Conservation (phyloP, 2,113 vertebrate species). For the Fukomys damarensis region DNA sequence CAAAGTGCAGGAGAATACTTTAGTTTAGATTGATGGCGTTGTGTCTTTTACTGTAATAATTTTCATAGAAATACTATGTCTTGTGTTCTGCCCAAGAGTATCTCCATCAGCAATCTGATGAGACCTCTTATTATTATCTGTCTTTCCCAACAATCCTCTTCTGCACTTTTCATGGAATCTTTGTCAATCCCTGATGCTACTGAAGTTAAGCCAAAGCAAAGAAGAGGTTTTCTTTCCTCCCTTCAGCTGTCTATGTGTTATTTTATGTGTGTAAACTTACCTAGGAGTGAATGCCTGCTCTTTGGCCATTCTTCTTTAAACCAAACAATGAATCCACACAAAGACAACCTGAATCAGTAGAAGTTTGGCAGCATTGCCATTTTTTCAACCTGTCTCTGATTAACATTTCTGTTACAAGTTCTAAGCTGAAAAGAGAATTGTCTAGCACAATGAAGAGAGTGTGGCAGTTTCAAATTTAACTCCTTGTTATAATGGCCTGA, state of each 20-base stretch:
- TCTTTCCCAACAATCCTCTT: not conserved
- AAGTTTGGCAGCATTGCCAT: not conserved
- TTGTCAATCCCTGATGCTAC: not conserved
- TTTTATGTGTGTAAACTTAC: not conserved
- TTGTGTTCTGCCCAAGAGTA: not conserved
- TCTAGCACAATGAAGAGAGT: not conserved
- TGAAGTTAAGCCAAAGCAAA: not conserved
- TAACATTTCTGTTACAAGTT: not conserved
- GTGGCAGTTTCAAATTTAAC: not conserved
- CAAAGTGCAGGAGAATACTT: not conserved
- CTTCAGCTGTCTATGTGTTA: not conserved
- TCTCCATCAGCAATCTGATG: not conserved
- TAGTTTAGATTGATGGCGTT: not conserved
- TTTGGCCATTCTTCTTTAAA: not conserved
- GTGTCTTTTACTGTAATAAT: not conserved
- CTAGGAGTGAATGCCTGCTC: not conserved
- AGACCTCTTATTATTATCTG: not conserved
- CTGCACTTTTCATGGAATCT: not conserved
- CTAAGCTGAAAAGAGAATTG: not conserved
- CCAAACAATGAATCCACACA: not conserved
- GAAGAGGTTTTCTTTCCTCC: not conserved
- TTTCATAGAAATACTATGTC: not conserved
- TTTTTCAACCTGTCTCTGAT: not conserved
- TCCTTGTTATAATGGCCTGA: not conserved
- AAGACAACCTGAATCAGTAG: not conserved